These are phyloP conservation scores for Bombus consobrinus DNA, from an alignment of 1,140 invertebrate species.

Conservation along the genomic window DNA sequence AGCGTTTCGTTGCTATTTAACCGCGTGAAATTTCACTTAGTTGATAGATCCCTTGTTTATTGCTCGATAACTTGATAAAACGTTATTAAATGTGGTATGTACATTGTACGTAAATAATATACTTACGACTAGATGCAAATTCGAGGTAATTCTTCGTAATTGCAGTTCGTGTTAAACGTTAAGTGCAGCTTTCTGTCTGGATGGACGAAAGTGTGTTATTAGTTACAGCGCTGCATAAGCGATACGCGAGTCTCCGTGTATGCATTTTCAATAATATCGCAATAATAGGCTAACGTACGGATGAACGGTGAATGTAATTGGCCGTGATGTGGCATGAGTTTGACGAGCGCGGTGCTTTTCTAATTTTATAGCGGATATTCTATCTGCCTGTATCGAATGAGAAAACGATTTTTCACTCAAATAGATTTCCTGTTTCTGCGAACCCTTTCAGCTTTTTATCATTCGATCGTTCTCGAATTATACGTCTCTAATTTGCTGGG, in stretches of 20 bases:
- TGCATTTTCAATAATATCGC: not conserved
- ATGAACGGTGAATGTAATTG: conserved; percentile 8
- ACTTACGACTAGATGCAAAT: not conserved
- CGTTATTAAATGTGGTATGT: not conserved
- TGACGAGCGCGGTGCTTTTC: conserved; percentile 3
- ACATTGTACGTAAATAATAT: not conserved
- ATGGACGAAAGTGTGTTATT: conserved; percentile 33
- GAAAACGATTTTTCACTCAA: not conserved
- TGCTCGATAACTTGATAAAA: not conserved
- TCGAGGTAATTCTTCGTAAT: conserved; percentile 30
- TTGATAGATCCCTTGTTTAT: not conserved
- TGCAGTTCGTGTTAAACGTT: conserved; percentile 11
- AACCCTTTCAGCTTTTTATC: not conserved
- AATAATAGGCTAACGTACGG: conserved; percentile 7
- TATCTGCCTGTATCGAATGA: not conserved
- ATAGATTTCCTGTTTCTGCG: not conserved
- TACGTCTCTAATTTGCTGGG: not conserved
- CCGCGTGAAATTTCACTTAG: not conserved
- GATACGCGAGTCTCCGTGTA: not conserved
- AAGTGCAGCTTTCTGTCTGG: conserved; percentile 2
- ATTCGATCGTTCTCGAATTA: not conserved
- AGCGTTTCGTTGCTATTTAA: not conserved
- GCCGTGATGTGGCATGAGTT: not conserved
- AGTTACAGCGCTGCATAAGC: not conserved
- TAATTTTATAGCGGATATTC: conserved; percentile 2